These are phyloP conservation scores for Chrysemys picta DNA, from an alignment of 2,113 vertebrate species.

Conservation along the genomic window DNA sequence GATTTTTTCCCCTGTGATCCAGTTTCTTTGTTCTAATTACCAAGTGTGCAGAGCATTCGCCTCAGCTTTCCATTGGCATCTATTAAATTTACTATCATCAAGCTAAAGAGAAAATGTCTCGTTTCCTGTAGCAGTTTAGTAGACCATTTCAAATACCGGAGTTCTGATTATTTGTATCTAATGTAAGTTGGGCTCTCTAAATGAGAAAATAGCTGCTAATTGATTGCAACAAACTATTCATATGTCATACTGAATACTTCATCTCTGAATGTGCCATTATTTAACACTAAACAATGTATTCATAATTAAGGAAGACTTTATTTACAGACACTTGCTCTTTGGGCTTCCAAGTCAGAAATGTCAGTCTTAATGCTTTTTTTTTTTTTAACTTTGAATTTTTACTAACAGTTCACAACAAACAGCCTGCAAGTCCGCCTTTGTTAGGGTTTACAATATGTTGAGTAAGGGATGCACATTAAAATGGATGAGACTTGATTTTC, in stretches of 20 bases:
- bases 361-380: not conserved
- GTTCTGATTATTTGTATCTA: not conserved
- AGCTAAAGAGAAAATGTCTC: not conserved
- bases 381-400: not conserved
- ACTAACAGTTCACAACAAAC: not conserved
- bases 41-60: slow-evolving; percentile 53
- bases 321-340: slow-evolving; percentile 33
- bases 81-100: not conserved
- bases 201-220: slow-evolving; percentile 20
- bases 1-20: not conserved
- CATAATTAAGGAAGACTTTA: slow-evolving; percentile 26
- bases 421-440: not conserved
- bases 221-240: not conserved
- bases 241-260: not conserved
- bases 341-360: slow-evolving; percentile 5
- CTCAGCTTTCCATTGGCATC: not conserved
- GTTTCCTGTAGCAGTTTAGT: slow-evolving; percentile 22
- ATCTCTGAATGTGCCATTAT: not conserved
- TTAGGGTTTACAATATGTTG: not conserved
- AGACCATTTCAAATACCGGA: slow-evolving; percentile 11
- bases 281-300: slow-evolving; percentile 12
- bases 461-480: not conserved
- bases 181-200: not conserved
- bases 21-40: slow-evolving; percentile 67
- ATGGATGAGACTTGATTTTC: not conserved